Conservation (phyloP, 2,888 invertebrate genomes). For the Stenichneumon culpator region DNA sequence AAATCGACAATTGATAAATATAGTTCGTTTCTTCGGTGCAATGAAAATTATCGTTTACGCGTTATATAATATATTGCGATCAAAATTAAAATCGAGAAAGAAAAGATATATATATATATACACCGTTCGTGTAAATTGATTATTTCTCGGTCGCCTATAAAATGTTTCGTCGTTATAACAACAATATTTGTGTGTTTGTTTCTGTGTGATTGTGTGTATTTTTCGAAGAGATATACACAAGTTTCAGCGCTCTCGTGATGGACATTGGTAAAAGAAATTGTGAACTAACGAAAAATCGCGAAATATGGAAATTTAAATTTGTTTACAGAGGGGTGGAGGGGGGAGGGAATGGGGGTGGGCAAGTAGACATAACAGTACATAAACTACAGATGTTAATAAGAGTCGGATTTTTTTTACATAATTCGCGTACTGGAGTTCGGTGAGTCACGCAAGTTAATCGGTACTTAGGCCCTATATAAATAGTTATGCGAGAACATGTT, state of each 20-base stretch:
- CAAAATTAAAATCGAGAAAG: constrained; percentile 1
- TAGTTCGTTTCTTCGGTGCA: constrained; percentile 34
- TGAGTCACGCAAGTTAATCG: constrained; percentile 59
- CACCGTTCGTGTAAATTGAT: constrained; percentile 43
- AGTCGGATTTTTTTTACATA: constrained; percentile 34
- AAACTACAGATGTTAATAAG: constrained; percentile 34
- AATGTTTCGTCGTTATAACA: constrained; percentile 33
- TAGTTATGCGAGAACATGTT: constrained; percentile 71
- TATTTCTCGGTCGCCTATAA: constrained; percentile 29
- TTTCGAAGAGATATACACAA: constrained; percentile 33
- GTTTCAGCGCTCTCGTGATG: constrained; percentile 9
- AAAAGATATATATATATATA: constrained; percentile 17
- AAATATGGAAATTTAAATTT: constrained; percentile 10
- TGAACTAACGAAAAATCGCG: not conserved
- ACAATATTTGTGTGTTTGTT: not conserved
- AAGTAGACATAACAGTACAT: constrained; percentile 10
- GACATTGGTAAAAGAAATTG: not conserved
- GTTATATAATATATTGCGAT: constrained; percentile 44
- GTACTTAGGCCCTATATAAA: constrained; percentile 73
- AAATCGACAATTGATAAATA: constrained; percentile 19
- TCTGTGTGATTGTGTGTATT: not conserved
- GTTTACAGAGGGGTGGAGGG: not conserved
- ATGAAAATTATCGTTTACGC: constrained; percentile 49
- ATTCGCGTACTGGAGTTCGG: constrained; percentile 39
- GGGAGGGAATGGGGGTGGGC: not conserved